Base-by-base conservation (phyloP, 2,113 vertebrate genomes). In the Heterocephalus glaber region DNA sequence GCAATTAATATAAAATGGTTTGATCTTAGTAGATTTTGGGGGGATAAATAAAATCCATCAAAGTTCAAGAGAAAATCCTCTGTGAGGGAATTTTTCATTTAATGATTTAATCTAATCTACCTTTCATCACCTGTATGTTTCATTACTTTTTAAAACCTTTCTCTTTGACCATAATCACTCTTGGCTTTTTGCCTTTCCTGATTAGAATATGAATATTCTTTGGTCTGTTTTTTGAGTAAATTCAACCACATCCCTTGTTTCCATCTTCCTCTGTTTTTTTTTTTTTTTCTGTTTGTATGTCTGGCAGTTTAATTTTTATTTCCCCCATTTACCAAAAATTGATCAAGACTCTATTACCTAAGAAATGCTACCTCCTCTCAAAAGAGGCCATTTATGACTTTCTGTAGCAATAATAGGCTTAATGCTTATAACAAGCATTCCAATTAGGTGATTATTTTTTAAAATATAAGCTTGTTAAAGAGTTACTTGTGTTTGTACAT, bases 401-500 rank as follows among this genome's bases (percentile, higher is more conserved):
- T 8, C 54, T 93, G 0, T 30, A 52, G 14, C 82, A 72, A 68
- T 90, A 72, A 79, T 47, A 80, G 24, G 20, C 26, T 41, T 87
- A 86, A 65, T 65, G 6, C 33, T 92, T 63, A 95, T 80, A 95
- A 93, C 30, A 74, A 72, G 33, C 35, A 84, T 84, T 95, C 68
- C 68, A 86, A 87, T 91, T 84, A 88, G 56, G 82, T 33, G n/a
- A 83, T 84, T 72, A 38, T 79, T 91, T 72, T 84, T 63, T 60
- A 65, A 96, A 91, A 52, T 86, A n/a, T 76, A 83, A 81, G 33
- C 44, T 91, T 94, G 17, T 84, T 66, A 72, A 92, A 92, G 76
- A 80, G 11, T 72, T 96, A 54, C 76, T 91, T 77, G 56, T 92
- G 52, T 91, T 92, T 95, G 35, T 86, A 94, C 94, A 94, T 89